A percentile compares a stretch with the other conserved stretches of the same genome.
phyloP scores from a whole-genome alignment of 1,140 invertebrate species.

The Psilanteris sp. region DNA sequence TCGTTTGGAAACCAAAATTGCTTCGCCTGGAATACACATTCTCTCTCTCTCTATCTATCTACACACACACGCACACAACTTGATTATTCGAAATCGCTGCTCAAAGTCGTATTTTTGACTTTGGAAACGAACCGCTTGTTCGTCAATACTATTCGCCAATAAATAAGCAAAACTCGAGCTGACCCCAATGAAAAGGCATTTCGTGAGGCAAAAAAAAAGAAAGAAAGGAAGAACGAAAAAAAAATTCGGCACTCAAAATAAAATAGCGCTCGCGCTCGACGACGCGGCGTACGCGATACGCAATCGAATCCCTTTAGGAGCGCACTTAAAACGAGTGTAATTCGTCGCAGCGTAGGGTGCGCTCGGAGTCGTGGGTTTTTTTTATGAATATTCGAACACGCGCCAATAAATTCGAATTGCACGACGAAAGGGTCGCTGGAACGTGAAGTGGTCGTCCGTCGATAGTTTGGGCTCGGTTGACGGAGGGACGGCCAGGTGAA shows the following conservation, averaged over 20 bases:
- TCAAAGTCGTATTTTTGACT: conserved; percentile 23
- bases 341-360: conserved; percentile 51
- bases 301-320: conserved; percentile 54
- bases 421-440: conserved; percentile 74
- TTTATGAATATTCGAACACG: conserved; percentile 79
- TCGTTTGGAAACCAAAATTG: no score
- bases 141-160: conserved; percentile 20
- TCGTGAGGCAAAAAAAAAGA: no score
- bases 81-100: no score
- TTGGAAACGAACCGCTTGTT: conserved; percentile 2
- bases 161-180: conserved; percentile 26
- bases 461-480: conserved; percentile 64
- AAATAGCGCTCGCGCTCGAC: conserved; percentile 14
- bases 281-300: conserved; percentile 15
- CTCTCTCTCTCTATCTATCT: no score
- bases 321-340: conserved; percentile 61
- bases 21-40: no score
- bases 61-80: no score
- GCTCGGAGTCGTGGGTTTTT: conserved; percentile 54
- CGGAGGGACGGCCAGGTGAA: conserved; percentile 44
- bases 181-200: conserved; percentile 15
- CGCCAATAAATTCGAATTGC: conserved; percentile 79
- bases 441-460: conserved; percentile 77
- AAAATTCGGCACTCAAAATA: conserved; percentile 34
- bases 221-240: no score